Base-by-base conservation (phyloP, 2,113 vertebrate species). In the Labeo catla region DNA sequence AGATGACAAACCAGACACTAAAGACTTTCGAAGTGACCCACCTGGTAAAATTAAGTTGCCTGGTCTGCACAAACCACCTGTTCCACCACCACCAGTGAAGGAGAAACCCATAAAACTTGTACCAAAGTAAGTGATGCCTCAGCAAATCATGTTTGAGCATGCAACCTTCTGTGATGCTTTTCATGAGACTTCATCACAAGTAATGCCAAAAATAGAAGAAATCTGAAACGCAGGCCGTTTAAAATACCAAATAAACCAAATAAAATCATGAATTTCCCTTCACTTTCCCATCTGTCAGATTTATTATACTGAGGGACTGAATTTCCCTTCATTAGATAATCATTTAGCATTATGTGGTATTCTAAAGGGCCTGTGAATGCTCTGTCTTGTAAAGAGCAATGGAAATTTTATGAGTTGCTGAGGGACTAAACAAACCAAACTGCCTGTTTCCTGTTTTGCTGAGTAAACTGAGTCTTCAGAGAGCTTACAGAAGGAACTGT, bases 1-100 rank as follows among this genome's bases (percentile, higher is more conserved):
- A 96, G 95, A 93, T 84, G 94, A 93, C 5, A 95, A 95, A 90
- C 70, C 90, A 34, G 93, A 95, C 61, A 1, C 34, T 5, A 95
- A 94, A 84, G 93, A 95, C 81, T 77, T 94, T 68, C 91, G 93
- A 89, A 93, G 89, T 73, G 92, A 94, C 73, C 92, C 92, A 77
- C 93, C 94, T 23, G 88, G 85, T 89, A 95, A 94, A 92, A 88
- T 95, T 82, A 95, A 94, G 91, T 86, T 95, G 52, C 94, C 94
- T 36, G 50, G 77, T 93, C n/a, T 88, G 10, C 82, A 81, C 77
- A 91, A 63, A 91, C 90, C 88, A 65, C 87, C 91, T 3, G 78
- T 78, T 47, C 87, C 76, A 68, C 93, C 94, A 1, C 94, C 94
- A 54, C 94, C 93, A 4, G 84, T 94, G 72, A 95, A 95, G 90